Percentiles rank a stretch among this genome's conserved stretches.
Conservation (phyloP, 2,888 invertebrate species). For the Cephonodes hylas region DNA sequence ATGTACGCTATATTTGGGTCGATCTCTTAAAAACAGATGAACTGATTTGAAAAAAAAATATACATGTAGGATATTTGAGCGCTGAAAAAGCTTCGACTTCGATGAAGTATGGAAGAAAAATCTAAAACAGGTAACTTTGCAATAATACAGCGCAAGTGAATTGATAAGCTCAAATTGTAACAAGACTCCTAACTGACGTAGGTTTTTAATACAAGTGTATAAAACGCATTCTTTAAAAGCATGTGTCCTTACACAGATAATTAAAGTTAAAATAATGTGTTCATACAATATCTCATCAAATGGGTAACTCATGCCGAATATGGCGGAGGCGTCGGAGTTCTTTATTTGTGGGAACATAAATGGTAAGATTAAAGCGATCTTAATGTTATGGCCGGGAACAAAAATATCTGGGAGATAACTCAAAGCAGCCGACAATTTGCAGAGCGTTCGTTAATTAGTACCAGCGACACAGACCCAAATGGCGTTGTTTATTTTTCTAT, state of each 20-base stretch:
- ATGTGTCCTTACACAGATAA: not conserved
- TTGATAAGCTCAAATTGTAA: no score
- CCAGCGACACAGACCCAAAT: not conserved
- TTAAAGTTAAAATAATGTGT: not conserved
- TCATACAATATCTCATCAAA: not conserved
- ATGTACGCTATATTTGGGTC: no score
- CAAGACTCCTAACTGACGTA: no score
- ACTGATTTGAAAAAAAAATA: no score
- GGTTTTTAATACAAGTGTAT: not conserved
- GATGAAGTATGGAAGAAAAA: no score
- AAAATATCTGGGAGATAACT: not conserved
- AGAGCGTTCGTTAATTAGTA: not conserved
- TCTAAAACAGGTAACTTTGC: no score
- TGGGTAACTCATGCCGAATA: not conserved
- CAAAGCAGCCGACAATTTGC: constrained; percentile 2
- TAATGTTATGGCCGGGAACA: not conserved
- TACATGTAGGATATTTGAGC: no score
- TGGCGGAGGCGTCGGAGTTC: not conserved
- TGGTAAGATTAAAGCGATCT: not conserved
- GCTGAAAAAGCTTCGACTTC: no score
- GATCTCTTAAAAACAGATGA: no score
- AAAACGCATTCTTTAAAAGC: not conserved
- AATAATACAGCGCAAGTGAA: no score
- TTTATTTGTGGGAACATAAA: constrained; percentile 1
- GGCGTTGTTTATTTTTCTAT: not conserved